Conservation (phyloP, 2,888 invertebrate genomes). For the Hypsopygia costalis region DNA sequence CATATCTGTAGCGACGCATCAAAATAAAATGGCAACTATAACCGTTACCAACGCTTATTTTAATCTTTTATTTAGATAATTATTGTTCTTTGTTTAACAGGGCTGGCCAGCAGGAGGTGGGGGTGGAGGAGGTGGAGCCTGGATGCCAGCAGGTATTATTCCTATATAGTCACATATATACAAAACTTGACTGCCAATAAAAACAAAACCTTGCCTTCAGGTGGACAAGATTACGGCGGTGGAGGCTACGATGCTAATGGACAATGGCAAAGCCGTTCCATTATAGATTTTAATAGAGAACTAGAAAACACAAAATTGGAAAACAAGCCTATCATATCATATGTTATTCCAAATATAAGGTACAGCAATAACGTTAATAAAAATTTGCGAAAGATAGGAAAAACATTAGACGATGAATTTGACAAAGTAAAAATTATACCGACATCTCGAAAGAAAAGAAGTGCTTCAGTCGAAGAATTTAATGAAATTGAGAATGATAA, state of each 20-base stretch:
- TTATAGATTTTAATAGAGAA: constrained; percentile 36
- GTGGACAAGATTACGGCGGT: constrained; percentile 63
- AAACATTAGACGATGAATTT: no score
- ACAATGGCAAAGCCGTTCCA: constrained; percentile 71
- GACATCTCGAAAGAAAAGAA: no score
- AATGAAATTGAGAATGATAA: constrained; percentile 10
- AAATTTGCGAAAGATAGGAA: neutral
- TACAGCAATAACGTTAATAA: constrained; percentile 29
- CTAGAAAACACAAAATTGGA: constrained; percentile 17
- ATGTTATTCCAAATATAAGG: constrained; percentile 36
- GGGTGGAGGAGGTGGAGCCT: constrained; percentile 59
- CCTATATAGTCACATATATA: constrained; percentile 19
- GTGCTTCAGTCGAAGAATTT: neutral
- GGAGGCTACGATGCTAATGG: constrained; percentile 68
- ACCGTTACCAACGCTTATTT: no score
- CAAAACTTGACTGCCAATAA: constrained; percentile 11
- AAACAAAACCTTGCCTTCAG: constrained; percentile 30
- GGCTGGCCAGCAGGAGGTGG: constrained; percentile 70
- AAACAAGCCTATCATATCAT: constrained; percentile 38
- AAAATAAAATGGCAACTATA: no score
- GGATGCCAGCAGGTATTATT: constrained; percentile 75
- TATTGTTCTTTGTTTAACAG: constrained; percentile 50
- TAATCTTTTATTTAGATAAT: no score
- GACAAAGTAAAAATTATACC: no score
- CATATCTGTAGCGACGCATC: no score